Base-by-base conservation (phyloP, 2,113 vertebrate genomes). In the Choloepus hoffmanni region DNA sequence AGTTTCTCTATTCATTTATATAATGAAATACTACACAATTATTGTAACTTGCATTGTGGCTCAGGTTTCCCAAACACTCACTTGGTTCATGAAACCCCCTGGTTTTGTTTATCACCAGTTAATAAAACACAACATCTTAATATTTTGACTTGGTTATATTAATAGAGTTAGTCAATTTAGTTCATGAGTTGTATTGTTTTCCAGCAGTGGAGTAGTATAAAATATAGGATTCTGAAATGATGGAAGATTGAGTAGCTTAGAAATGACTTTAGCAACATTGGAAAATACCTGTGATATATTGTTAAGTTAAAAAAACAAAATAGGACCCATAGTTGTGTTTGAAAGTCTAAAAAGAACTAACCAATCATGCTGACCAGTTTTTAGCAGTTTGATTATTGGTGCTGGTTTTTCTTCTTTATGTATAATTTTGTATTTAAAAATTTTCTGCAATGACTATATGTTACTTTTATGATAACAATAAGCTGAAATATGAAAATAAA, bases 401-500 rank as follows among this genome's bases (percentile, higher is more conserved):
- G 70, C 14, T 60, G 36, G 8, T 36, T 70, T 68, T 87, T 30
- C 15, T 87, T 18, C 13, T 74, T 82, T 65, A 73, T 60, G 23
- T 19, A 21, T 55, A 36, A 6, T 78, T 73, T 70, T 88, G 0
- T 24, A 50, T 87, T 60, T 85, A 78, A 26, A 45, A 85, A 60
- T 76, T 55, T 53, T 65, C 33, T 87, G 53, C 2, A 76, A 72
- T 43, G 48, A 84, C 45, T n/a, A 74, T 68, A 4, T 8, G 16
- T 88, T 68, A 85, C 21, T 60, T 60, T 24, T 55, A 45, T 50
- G 58, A 70, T 40, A 58, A 73, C 28, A 85, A 70, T 36, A 82
- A 72, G 89, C 36, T 76, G n/a, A 84, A 78, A 73, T 72, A 76
- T 73, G 43, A 83, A 92, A 95, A 45, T 19, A 92, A 13, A 13